Percentiles rank a stretch among this genome's conserved stretches.
phyloP scores from a whole-genome alignment of 1,140 invertebrate genomes.

The Limonius californicus region DNA sequence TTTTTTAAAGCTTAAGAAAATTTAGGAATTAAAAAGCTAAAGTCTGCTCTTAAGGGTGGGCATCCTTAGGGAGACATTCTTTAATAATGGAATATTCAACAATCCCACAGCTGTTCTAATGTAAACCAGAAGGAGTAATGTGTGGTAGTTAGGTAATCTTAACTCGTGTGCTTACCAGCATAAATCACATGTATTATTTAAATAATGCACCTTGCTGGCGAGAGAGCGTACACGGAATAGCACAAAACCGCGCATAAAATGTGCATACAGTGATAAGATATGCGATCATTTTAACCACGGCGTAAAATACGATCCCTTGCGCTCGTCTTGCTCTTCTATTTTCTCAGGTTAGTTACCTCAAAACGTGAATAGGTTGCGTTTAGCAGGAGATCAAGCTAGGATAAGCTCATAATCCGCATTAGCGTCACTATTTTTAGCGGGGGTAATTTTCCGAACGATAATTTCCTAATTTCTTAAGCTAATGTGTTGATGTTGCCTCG shows the following conservation, averaged over 20 bases:
- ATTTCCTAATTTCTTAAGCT: conserved; percentile 1
- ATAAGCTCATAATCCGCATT: no score
- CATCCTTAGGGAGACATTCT: no score
- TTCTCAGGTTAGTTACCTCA: conserved; percentile 2
- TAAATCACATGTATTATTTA: conserved; percentile 4
- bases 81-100: no score
- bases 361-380: not conserved
- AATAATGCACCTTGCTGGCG: not conserved
- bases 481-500: not conserved
- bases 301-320: not conserved
- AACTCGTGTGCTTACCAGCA: not conserved
- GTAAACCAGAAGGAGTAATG: no score
- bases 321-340: not conserved
- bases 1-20: no score
- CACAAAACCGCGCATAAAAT: conserved; percentile 3
- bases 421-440: no score
- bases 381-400: no score
- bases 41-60: no score
- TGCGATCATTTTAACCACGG: conserved; percentile 5
- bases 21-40: no score
- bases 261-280: conserved; percentile 7
- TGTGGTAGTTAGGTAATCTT: no score
- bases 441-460: not conserved
- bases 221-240: not conserved
- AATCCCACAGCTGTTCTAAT: no score